phyloP scores from a whole-genome alignment of 2,113 vertebrate species.

The Ctenodactylus gundi region DNA sequence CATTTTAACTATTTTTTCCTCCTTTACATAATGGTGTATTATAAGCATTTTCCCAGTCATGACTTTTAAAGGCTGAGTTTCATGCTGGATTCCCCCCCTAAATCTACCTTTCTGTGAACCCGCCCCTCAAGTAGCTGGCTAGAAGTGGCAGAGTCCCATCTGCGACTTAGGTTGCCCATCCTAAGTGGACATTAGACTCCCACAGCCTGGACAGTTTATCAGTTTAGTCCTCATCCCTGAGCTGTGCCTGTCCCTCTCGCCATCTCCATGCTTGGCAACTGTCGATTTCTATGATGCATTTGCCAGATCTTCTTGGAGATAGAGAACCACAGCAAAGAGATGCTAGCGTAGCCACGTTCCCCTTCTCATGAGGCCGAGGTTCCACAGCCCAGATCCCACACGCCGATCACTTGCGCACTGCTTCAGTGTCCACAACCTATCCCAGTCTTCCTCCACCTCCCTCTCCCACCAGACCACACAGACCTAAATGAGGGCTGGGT shows the following conservation, averaged over 20 bases:
- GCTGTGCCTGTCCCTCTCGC: no score
- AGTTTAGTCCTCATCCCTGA: neutral
- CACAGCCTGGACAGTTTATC: neutral
- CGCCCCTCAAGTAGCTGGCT: neutral
- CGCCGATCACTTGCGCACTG: neutral
- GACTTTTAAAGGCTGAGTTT: neutral
- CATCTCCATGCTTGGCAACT: no score
- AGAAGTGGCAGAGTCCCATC: neutral
- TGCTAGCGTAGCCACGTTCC: neutral
- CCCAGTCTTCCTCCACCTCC: neutral
- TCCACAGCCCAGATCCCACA: neutral
- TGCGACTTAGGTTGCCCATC: no score
- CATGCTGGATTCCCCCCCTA: neutral
- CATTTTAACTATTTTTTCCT: neutral
- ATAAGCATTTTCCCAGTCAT: neutral
- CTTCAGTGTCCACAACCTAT: neutral
- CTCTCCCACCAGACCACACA: no score
- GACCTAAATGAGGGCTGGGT: neutral
- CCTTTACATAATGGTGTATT: neutral
- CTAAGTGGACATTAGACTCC: neutral
- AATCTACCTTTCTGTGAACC: neutral
- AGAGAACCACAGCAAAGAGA: neutral
- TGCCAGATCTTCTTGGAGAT: neutral
- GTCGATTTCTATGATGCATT: neutral
- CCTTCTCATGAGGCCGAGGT: neutral